A percentile compares a stretch with the other conserved stretches of the same genome.
Conservation (phyloP, 2,797 vertebrate species). For the Cossypha dichroa region DNA sequence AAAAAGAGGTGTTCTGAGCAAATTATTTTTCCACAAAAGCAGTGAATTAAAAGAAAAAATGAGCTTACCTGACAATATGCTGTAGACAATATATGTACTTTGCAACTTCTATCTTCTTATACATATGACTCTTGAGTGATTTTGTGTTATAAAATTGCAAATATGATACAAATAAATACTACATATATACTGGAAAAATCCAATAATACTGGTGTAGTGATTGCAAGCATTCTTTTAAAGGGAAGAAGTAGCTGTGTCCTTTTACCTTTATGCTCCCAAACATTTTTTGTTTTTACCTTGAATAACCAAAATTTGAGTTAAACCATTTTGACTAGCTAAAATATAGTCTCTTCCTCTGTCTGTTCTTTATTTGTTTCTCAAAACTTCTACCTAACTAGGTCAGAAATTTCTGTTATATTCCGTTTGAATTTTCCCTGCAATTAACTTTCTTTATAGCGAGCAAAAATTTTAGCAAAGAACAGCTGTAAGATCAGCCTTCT, state of each 20-base stretch:
- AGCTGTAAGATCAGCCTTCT: background rate
- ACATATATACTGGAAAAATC: background rate
- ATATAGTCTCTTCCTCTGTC: background rate
- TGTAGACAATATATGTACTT: background rate
- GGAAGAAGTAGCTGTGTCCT: background rate
- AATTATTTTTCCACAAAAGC: background rate
- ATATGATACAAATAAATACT: background rate
- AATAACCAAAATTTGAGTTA: background rate
- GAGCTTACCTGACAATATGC: rapidly evolving
- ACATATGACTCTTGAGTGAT: background rate
- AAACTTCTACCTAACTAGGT: background rate
- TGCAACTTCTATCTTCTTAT: background rate
- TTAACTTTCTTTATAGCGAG: background rate
- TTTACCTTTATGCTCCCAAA: background rate
- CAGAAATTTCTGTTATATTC: background rate
- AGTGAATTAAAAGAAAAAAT: background rate
- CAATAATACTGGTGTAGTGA: background rate
- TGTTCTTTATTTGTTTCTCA: background rate
- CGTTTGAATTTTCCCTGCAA: background rate
- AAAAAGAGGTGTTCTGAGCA: background rate
- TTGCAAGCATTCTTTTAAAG: background rate
- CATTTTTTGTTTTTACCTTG: background rate
- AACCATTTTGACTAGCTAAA: background rate
- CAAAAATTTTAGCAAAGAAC: background rate
- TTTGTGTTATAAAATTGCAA: background rate